Evolutionary conservation across 2,888 invertebrate species (phyloP), one percentile per base, ranked within the genome.

Genomic region (Thecophora atra): DNA sequence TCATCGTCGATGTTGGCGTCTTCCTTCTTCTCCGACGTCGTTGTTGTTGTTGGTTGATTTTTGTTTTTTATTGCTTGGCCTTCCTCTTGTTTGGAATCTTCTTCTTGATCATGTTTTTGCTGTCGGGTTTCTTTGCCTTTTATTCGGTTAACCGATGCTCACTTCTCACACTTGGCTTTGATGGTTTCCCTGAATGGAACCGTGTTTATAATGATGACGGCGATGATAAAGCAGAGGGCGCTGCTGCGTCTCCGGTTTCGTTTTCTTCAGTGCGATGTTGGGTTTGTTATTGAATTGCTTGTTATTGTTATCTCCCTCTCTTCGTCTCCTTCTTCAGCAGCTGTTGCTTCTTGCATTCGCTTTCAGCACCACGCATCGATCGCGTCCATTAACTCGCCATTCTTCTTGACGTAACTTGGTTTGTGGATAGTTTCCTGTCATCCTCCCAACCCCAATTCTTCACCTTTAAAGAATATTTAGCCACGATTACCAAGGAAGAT

Each of bases 301-400:
- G 60, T 26, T 62, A 21, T 47, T 44, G 60, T 58, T 51, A 58
- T n/a, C 24, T 67, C 58, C 11, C 21, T 42, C 47, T 71, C 13
- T 51, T 62, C 44, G 65, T 58, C 60, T 60, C 58, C 47, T 47
- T 56, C 52, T 24, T 17, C 28, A 66, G 76, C 73, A 74, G 73
- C 69, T 71, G 64, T 67, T 72, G 51, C 17, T 17, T 51, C 17
- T 7, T 30, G 17, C 26, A 24, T 37, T 60, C 30, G 60, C n/a
- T 60, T 60, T 30, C n/a, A 30, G 60, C 60, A 19, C n/a, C 37
- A 60, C 60, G 30, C n/a, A n/a, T n/a, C n/a, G n/a, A n/a, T n/a
- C n/a, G n/a, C n/a, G n/a, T n/a, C n/a, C n/a, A n/a, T n/a, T n/a
- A n/a, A n/a, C n/a, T n/a, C n/a, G n/a, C n/a, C n/a, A n/a, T n/a